These are phyloP conservation scores for Manacus vitellinus DNA, from an alignment of 2,113 vertebrate species.

Conservation along the genomic window DNA sequence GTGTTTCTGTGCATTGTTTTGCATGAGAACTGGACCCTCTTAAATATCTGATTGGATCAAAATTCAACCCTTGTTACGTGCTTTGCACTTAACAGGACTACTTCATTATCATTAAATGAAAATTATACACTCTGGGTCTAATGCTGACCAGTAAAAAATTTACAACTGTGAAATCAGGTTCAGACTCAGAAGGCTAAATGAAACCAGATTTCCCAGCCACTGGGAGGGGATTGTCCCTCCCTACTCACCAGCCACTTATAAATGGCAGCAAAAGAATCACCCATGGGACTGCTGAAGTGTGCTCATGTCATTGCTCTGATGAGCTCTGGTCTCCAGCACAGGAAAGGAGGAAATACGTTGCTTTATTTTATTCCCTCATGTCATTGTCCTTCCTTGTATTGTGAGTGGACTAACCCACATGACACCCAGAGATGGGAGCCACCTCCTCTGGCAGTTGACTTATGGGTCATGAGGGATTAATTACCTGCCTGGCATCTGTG, in stretches of 20 bases:
- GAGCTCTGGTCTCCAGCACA: background rate
- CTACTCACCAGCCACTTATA: background rate
- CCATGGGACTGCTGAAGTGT: background rate
- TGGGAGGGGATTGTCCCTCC: background rate
- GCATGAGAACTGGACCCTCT: background rate
- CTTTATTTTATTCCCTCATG: background rate
- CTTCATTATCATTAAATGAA: background rate
- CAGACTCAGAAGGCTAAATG: background rate
- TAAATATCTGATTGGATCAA: background rate
- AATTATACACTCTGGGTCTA: background rate
- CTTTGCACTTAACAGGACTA: background rate
- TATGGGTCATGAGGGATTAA: background rate
- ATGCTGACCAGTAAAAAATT: background rate
- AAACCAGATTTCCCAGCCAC: background rate
- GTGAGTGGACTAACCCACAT: background rate
- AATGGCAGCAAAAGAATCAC: background rate
- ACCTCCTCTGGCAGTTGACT: background rate
- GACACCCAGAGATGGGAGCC: background rate
- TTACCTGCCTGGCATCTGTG: background rate
- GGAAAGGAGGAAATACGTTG: background rate
- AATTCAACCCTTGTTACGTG: background rate
- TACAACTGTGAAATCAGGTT: background rate
- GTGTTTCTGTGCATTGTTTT: background rate
- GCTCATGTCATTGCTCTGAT: background rate
- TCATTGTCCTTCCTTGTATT: background rate